phyloP scores from a whole-genome alignment of 2,888 invertebrate genomes.

The Byasa hedistus region DNA sequence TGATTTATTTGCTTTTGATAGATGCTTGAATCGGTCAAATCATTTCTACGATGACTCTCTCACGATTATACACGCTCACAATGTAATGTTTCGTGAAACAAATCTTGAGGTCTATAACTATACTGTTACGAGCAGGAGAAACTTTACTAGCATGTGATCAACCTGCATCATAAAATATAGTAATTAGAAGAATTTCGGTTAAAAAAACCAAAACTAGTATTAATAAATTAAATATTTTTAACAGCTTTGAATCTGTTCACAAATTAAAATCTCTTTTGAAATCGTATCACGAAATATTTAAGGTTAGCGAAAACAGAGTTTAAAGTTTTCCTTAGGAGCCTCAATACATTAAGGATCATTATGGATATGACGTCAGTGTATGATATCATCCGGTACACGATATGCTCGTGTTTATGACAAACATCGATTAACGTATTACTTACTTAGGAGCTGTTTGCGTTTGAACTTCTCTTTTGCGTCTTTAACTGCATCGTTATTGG shows the following conservation, averaged over 20 bases:
- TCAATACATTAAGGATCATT: slow-evolving; percentile 1
- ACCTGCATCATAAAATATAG: no score
- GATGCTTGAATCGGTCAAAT: neutral
- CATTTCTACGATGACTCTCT: neutral
- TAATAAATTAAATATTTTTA: neutral
- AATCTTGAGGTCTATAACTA: no score
- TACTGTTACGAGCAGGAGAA: no score
- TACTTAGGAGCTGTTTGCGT: neutral
- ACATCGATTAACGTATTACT: slow-evolving; percentile 12
- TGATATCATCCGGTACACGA: slow-evolving; percentile 16
- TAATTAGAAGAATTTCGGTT: no score
- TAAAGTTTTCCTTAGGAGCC: slow-evolving; percentile 2
- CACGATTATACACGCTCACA: no score
- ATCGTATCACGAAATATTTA: neutral
- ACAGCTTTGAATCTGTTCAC: no score
- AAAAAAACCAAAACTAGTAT: no score
- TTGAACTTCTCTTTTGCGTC: neutral
- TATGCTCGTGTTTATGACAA: slow-evolving; percentile 5
- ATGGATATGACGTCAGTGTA: slow-evolving; percentile 19
- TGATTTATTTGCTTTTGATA: neutral
- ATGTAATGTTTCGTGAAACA: no score
- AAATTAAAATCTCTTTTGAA: no score
- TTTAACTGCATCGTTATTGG: neutral
- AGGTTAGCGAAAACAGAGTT: neutral
- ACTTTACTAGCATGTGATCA: no score